Evolutionary conservation across 2,797 vertebrate genomes (phyloP).

Genomic region (Enoplosus armatus): DNA sequence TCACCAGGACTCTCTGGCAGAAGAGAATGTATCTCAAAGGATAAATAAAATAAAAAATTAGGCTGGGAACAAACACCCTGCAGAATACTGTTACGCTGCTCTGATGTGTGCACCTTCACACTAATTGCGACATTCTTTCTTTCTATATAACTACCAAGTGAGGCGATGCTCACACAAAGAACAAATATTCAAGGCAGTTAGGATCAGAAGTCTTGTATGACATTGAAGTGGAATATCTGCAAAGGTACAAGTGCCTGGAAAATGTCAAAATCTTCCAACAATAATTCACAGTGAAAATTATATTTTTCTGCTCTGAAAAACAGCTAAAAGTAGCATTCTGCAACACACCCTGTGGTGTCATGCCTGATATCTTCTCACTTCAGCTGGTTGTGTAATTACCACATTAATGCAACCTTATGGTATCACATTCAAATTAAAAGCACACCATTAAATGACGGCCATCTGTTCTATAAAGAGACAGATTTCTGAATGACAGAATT

Average conservation of each 20-base stretch:
- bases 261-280: neutral
- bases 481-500: neutral
- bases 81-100: conserved; percentile 3
- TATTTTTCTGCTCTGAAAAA: neutral
- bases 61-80: conserved; percentile 20
- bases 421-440: neutral
- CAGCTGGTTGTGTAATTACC: neutral
- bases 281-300: neutral
- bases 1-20: no score
- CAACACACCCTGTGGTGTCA: neutral
- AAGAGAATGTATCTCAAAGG: no score
- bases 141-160: neutral
- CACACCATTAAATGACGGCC: neutral
- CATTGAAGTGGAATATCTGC: conserved; percentile 1
- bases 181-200: neutral
- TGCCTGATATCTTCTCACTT: neutral
- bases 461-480: neutral
- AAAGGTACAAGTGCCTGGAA: neutral
- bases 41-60: no score
- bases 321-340: neutral
- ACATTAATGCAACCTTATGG: neutral
- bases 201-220: conserved; percentile 3
- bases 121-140: neutral
- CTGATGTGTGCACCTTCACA: conserved; percentile 16
- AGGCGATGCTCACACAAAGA: neutral